Evolutionary conservation across 2,888 invertebrate genomes (phyloP).

Genomic region (Empis stercorea): DNA sequence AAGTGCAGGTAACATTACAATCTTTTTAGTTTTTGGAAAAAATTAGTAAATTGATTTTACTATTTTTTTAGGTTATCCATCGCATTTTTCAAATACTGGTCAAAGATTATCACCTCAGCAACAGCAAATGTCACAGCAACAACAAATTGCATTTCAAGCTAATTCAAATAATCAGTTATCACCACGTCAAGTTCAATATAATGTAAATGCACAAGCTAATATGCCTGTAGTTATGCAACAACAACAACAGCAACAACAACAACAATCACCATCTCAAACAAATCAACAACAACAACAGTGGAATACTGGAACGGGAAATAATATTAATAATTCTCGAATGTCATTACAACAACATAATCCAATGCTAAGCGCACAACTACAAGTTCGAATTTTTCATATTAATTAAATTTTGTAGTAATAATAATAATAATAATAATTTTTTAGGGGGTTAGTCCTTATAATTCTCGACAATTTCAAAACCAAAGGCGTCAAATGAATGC

Average conservation of each 20-base stretch:
- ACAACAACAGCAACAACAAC: conserved; percentile 26
- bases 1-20: conserved; percentile 11
- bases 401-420: neutral
- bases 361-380: conserved; percentile 76
- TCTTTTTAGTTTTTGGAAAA: no score
- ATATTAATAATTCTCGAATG: conserved; percentile 26
- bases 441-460: conserved; percentile 29
- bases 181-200: conserved; percentile 29
- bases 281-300: conserved; percentile 17
- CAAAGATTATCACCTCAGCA: conserved; percentile 34
- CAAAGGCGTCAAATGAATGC: conserved; percentile 33
- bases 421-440: neutral
- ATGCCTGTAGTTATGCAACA: conserved; percentile 13
- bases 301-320: conserved; percentile 14
- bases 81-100: conserved; percentile 29
- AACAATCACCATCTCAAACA: conserved; percentile 3
- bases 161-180: conserved; percentile 31
- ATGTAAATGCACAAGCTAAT: conserved; percentile 15
- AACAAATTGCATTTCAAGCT: conserved; percentile 21
- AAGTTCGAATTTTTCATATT: conserved; percentile 41
- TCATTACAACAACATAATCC: conserved; percentile 71
- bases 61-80: conserved; percentile 23
- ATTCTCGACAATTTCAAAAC: conserved; percentile 29
- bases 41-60: no score
- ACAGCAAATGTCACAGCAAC: conserved; percentile 26